phyloP scores from a whole-genome alignment of 2,888 invertebrate genomes.

The Mythimna albipuncta region DNA sequence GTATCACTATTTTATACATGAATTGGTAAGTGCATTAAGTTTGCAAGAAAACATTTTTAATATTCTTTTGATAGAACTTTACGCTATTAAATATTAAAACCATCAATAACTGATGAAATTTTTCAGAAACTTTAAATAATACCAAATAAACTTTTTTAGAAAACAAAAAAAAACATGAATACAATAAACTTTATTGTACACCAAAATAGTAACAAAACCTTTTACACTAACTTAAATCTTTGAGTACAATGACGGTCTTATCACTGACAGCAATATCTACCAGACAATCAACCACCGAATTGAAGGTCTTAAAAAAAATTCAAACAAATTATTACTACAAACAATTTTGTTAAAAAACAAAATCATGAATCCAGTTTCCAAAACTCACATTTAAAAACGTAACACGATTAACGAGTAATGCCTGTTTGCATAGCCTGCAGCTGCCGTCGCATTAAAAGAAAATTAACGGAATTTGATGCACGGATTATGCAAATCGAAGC shows the following conservation, averaged over 20 bases:
- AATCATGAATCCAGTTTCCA: not conserved
- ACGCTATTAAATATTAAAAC: not conserved
- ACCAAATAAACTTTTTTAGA: no score
- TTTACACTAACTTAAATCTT: no score
- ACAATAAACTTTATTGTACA: no score
- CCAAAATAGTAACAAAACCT: no score
- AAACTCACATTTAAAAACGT: slow-evolving; percentile 49
- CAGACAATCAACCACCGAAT: no score
- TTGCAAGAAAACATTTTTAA: not conserved
- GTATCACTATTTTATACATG: not conserved
- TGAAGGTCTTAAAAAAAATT: not conserved
- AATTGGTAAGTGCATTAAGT: not conserved
- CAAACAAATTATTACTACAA: no score
- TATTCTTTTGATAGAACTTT: not conserved
- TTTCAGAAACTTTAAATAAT: no score
- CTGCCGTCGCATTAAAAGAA: slow-evolving; percentile 86
- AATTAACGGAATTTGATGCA: slow-evolving; percentile 89
- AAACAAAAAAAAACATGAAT: not conserved
- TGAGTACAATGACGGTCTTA: no score
- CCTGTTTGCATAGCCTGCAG: slow-evolving; percentile 71
- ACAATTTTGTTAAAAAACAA: not conserved
- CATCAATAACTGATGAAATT: not conserved
- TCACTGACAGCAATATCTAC: no score
- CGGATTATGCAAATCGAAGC: slow-evolving; percentile 87
- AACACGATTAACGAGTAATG: slow-evolving; percentile 63